phyloP scores from a whole-genome alignment of 2,888 invertebrate species.

The Drosophila mulleri region DNA sequence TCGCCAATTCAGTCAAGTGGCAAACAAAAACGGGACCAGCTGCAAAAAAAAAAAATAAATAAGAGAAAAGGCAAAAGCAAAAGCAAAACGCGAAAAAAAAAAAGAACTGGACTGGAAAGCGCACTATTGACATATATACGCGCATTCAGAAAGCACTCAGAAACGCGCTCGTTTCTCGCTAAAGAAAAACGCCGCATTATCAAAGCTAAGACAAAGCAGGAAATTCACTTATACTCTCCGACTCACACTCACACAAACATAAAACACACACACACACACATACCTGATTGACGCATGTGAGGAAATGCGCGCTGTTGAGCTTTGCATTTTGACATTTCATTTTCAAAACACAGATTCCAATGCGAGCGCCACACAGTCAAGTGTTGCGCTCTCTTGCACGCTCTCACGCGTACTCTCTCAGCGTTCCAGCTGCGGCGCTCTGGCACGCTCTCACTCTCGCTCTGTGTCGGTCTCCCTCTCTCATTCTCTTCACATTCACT shows the following conservation, averaged over 20 bases:
- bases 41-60: conserved; percentile 39
- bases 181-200: conserved; percentile 73
- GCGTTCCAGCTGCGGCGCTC: conserved; percentile 32
- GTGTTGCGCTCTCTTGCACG: conserved; percentile 14
- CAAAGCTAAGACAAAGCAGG: conserved; percentile 76
- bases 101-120: conserved; percentile 79
- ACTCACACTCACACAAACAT: conserved; percentile 16
- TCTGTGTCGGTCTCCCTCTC: conserved; percentile 1
- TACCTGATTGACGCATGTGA: conserved; percentile 40
- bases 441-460: conserved; percentile 14
- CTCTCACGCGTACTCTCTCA: conserved; percentile 28
- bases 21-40: conserved; percentile 57
- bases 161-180: conserved; percentile 44
- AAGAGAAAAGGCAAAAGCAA: conserved; percentile 35
- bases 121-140: conserved; percentile 84
- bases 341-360: conserved; percentile 76
- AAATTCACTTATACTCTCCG: conserved; percentile 74
- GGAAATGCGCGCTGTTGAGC: conserved; percentile 78
- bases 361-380: conserved; percentile 19
- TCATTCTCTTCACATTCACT: conserved; percentile 10
- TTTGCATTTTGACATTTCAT: conserved; percentile 75
- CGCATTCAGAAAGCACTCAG: conserved; percentile 63
- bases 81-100: conserved; percentile 38
- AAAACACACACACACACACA: conserved; percentile 19
- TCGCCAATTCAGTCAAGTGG: conserved; percentile 78